Conservation (phyloP, 2,888 invertebrate genomes). For the Zhuqinia jingwanae region DNA sequence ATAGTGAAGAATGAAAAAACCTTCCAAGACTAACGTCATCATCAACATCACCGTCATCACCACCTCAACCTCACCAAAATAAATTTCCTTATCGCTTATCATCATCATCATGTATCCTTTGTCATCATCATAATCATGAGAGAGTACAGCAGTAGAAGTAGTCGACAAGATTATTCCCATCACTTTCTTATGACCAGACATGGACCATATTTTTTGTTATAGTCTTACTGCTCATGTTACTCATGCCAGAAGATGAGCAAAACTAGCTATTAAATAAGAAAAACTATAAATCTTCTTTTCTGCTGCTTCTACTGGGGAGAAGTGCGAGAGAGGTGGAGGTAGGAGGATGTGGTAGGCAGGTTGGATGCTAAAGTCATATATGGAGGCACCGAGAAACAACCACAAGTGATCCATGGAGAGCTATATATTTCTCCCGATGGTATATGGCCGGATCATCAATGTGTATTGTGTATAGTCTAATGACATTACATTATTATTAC, state of each 20-base stretch:
- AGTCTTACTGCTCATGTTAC: background rate
- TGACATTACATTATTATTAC: conserved; percentile 38
- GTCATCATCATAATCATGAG: background rate
- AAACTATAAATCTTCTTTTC: too few relatives aligned
- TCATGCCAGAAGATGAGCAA: background rate
- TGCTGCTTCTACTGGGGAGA: background rate
- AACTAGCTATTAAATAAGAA: conserved; percentile 38
- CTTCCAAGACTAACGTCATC: background rate
- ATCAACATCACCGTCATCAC: background rate
- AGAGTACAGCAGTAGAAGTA: too few relatives aligned
- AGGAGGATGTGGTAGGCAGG: too few relatives aligned
- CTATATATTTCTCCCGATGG: conserved; percentile 8
- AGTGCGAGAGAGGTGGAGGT: background rate
- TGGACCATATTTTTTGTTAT: too few relatives aligned
- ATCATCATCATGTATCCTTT: background rate
- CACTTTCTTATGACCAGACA: background rate
- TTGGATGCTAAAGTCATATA: too few relatives aligned
- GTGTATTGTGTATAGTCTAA: background rate
- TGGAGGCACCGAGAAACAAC: conserved; percentile 30
- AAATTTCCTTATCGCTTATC: too few relatives aligned
- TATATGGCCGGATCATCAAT: background rate
- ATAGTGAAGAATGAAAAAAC: background rate
- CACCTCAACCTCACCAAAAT: background rate
- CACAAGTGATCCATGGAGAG: conserved; percentile 54
- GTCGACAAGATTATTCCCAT: background rate